Evolutionary conservation across 2,888 invertebrate species (phyloP).

Genomic region (Augiades crinisus): DNA sequence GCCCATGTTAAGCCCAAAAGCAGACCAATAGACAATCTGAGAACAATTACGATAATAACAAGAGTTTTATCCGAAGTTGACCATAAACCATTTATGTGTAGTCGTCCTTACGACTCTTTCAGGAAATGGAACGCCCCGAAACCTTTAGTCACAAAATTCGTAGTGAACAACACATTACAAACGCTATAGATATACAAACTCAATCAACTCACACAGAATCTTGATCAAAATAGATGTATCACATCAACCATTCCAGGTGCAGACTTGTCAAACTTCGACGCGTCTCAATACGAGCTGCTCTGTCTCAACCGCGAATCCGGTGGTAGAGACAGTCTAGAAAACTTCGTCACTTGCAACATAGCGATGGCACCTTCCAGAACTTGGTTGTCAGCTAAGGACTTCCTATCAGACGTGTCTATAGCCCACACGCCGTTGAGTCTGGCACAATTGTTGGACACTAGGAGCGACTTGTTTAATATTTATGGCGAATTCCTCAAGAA

Average conservation of each 20-base stretch:
- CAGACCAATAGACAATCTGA: too few relatives aligned
- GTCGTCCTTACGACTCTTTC: too few relatives aligned
- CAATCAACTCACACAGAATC: too few relatives aligned
- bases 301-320: conserved; percentile 80
- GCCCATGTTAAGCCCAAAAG: too few relatives aligned
- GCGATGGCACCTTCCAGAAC: conserved; percentile 83
- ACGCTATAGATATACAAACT: too few relatives aligned
- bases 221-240: too few relatives aligned
- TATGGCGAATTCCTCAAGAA: conserved; percentile 82
- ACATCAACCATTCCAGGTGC: conserved; percentile 80
- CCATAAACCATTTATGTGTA: too few relatives aligned
- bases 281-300: conserved; percentile 81
- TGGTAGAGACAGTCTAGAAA: conserved; percentile 73
- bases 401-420: conserved; percentile 82
- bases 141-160: too few relatives aligned
- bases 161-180: too few relatives aligned
- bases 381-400: conserved; percentile 71
- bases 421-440: conserved; percentile 83
- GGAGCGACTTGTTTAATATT: conserved; percentile 83
- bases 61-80: too few relatives aligned
- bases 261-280: conserved; percentile 77
- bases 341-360: conserved; percentile 82
- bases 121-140: too few relatives aligned
- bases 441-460: conserved; percentile 76
- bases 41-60: too few relatives aligned